These are phyloP conservation scores for Zaprionus obscuricornis DNA, from an alignment of 2,888 invertebrate species.

Conservation along the genomic window DNA sequence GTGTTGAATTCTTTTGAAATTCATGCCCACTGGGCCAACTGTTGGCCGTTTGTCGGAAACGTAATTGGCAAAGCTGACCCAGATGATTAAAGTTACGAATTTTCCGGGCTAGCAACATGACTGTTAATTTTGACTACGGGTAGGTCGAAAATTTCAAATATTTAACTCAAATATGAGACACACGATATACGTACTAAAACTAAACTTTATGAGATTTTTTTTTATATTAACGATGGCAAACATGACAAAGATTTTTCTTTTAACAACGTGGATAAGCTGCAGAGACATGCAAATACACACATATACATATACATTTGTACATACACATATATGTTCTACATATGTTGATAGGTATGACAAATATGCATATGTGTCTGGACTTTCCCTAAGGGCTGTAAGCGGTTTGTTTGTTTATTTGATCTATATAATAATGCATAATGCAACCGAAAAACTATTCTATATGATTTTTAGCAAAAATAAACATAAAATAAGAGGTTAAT, in stretches of 20 bases:
- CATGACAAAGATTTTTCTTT: conserved; percentile 4
- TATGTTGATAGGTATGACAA: no score
- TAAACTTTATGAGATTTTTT: no score
- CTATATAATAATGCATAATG: no score
- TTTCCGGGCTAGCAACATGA: conserved; percentile 57
- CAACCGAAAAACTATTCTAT: no score
- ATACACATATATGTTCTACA: conserved; percentile 3
- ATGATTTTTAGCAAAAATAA: background rate
- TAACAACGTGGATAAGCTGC: conserved; percentile 21
- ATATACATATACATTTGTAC: background rate
- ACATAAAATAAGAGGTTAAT: background rate
- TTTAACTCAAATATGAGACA: background rate
- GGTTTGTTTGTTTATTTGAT: no score
- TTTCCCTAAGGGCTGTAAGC: no score
- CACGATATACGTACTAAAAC: background rate
- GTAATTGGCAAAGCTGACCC: conserved; percentile 37
- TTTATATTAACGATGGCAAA: conserved; percentile 9
- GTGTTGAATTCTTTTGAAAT: conserved; percentile 17
- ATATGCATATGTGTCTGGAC: no score
- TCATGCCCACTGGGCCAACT: conserved; percentile 15
- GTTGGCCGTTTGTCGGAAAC: conserved; percentile 23
- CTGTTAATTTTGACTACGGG: conserved; percentile 39
- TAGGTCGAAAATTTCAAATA: conserved; percentile 24
- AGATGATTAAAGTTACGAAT: conserved; percentile 48
- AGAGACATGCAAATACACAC: background rate